Evolutionary conservation across 2,113 vertebrate genomes (phyloP), one percentile per base, ranked within the genome.

Genomic region (Galemys pyrenaicus): DNA sequence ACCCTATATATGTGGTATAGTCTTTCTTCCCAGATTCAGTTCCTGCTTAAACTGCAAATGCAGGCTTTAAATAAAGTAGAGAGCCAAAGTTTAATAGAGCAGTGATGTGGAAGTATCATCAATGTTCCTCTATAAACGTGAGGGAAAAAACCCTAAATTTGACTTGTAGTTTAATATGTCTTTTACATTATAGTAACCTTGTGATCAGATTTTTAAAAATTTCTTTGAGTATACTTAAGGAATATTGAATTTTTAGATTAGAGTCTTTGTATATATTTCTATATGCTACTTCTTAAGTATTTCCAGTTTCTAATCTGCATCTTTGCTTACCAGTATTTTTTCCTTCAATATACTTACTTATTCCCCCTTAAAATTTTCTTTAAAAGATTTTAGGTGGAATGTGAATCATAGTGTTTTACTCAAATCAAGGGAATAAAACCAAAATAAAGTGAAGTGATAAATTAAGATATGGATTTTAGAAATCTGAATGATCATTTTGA

Each of bases 391-490:
- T 71, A 54, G 8, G 24, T 71, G 84, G 65, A 79, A 10, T 60
- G 1, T 87, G n/a, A 81, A 77, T 87, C 3, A 24, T 68, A 12
- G 6, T 83, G 51, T 51, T 91, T 94, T 83, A 74, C 16, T 87
- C 1, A 74, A 71, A 78, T 83, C 51, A 82, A 74, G 6, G 51
- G 30, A 91, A 75, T 86, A 91, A 87, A 83, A 73, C 24, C 24
- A 75, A 91, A 89, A 58, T 70, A 77, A 78, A 77, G 75, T 84
- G 6, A 94, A 79, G 24, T 74, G 7, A 58, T 64, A 87, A 85
- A 91, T 93, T 94, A 80, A 92, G 24, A 16, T 92, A 54, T 89
- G 6, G n/a, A 65, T 75, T 93, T 96, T 93, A 93, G 65, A 83
- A 79, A 83, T 88, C n/a, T 62, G 68, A 82, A 65, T 71, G 24